Conservation (phyloP, 2,797 vertebrate genomes). For the Morelia viridis region DNA sequence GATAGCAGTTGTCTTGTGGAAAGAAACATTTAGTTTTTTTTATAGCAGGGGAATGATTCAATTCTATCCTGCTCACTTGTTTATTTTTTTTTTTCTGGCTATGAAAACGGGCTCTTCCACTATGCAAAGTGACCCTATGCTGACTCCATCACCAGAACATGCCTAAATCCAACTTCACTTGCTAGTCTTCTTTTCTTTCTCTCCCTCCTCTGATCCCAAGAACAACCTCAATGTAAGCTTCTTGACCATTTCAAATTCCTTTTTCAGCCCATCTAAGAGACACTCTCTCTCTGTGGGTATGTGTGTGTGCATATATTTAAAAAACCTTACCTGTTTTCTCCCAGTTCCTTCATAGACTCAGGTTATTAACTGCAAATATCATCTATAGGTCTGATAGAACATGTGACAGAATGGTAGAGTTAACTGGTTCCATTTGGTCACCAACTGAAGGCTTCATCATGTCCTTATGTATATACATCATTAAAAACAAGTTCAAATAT, state of each 20-base stretch:
- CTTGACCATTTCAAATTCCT: background rate
- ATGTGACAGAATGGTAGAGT: background rate
- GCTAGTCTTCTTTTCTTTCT: background rate
- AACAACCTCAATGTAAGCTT: too few species aligned
- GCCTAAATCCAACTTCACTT: background rate
- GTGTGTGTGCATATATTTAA: background rate
- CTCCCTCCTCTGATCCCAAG: background rate
- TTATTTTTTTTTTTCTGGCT: background rate
- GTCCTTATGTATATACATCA: constrained; percentile 9
- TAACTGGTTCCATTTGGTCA: background rate
- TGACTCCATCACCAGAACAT: background rate
- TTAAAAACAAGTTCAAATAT: constrained; percentile 59
- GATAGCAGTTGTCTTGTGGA: too few species aligned
- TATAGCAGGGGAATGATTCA: background rate
- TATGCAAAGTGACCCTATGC: background rate
- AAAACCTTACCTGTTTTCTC: background rate
- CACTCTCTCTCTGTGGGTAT: too few species aligned
- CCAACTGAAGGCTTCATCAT: background rate
- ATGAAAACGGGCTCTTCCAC: background rate
- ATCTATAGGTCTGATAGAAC: background rate
- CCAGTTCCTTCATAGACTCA: background rate
- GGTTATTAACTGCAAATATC: background rate
- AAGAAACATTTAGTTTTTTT: too few species aligned
- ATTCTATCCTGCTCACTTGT: background rate
- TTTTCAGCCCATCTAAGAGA: background rate